Percentiles rank a stretch among this genome's conserved stretches.
phyloP scores from a whole-genome alignment of 2,113 vertebrate genomes.

The Prunella himalayana region DNA sequence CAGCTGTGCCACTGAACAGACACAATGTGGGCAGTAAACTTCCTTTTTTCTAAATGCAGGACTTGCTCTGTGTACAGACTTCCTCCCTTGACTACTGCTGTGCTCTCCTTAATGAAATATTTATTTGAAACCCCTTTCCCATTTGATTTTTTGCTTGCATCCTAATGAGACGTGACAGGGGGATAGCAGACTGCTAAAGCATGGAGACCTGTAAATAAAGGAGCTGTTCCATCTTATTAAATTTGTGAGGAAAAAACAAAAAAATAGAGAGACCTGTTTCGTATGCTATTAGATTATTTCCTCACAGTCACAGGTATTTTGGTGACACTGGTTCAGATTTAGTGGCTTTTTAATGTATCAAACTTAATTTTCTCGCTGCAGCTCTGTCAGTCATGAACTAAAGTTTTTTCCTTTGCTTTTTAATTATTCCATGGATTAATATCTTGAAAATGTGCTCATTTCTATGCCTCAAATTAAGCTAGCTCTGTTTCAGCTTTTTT shows the following conservation, averaged over 20 bases:
- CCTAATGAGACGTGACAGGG: background rate
- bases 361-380: background rate
- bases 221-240: background rate
- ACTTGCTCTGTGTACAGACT: background rate
- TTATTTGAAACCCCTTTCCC: background rate
- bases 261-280: background rate
- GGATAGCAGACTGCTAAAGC: background rate
- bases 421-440: conserved; percentile 37
- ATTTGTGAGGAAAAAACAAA: background rate
- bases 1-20: background rate
- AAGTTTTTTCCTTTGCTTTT: conserved; percentile 1
- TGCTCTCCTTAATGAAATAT: background rate
- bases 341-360: background rate
- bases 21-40: background rate
- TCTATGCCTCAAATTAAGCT: conserved; percentile 24
- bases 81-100: background rate
- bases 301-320: background rate
- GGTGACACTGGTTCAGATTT: background rate
- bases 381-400: background rate
- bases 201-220: conserved; percentile 16
- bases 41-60: background rate
- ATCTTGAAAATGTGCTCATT: conserved; percentile 23
- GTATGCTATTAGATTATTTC: background rate
- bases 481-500: conserved; percentile 20
- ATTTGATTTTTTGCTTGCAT: background rate